Percentiles rank a stretch among this genome's conserved stretches.
Evolutionary conservation across 2,888 invertebrate genomes (phyloP).

Genomic region (Ornithoptera priamus): DNA sequence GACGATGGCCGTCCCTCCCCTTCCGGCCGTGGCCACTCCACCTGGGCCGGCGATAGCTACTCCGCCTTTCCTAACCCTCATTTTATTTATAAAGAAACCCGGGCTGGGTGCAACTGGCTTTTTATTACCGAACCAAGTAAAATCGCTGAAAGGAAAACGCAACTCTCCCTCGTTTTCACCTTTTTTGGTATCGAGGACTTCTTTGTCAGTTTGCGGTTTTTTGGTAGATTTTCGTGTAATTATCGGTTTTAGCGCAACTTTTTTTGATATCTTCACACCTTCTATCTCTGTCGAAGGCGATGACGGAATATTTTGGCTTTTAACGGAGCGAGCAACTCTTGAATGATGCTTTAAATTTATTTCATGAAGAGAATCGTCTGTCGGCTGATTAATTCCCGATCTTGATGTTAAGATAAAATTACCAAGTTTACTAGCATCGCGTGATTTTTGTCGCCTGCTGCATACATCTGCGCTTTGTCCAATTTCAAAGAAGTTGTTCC

Average conservation of each 20-base stretch:
- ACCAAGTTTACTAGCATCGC: constrained; percentile 17
- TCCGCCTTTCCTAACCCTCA: constrained; percentile 87
- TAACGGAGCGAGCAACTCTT: constrained; percentile 57
- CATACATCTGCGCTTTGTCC: constrained; percentile 80
- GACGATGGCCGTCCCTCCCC: constrained; percentile 89
- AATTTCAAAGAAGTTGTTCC: constrained; percentile 79
- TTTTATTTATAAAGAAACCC: constrained; percentile 84
- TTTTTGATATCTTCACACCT: constrained; percentile 46
- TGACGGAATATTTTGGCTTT: constrained; percentile 55
- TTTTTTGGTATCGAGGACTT: constrained; percentile 45
- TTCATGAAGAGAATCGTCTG: constrained; percentile 10
- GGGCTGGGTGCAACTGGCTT: constrained; percentile 69
- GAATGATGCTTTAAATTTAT: constrained; percentile 6
- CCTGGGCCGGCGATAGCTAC: constrained; percentile 91
- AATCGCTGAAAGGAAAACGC: constrained; percentile 52
- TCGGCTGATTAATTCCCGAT: constrained; percentile 18
- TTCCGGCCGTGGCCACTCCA: constrained; percentile 89
- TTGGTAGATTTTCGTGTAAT: constrained; percentile 48
- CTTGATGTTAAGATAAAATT: constrained; percentile 2
- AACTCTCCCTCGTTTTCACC: constrained; percentile 49
- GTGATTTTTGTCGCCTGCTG: constrained; percentile 58
- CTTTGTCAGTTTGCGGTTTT: constrained; percentile 38
- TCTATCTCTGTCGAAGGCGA: constrained; percentile 43
- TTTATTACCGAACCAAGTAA: constrained; percentile 54
- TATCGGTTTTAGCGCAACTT: constrained; percentile 47